Evolutionary conservation across 2,797 vertebrate genomes (phyloP), one percentile per base, ranked within the genome.

Genomic region (Acropternis orthonyx): DNA sequence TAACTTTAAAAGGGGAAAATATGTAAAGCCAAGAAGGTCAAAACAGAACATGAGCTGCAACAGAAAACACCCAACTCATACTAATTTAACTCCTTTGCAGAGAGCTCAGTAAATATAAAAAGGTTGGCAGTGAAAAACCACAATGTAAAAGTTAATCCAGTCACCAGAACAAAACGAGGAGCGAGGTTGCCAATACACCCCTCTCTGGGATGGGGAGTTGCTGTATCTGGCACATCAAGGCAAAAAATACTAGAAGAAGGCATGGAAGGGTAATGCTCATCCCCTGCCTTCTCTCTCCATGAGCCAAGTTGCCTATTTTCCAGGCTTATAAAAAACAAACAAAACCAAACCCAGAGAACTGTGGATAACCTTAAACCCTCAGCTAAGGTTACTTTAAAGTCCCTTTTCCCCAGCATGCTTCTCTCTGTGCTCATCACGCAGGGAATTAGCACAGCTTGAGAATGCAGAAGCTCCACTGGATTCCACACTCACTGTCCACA

Each of bases 1-100:
- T 52, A 93, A 91, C 71, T 88, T 95, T 67, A 59, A 94, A 94
- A 88, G 11, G 56, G n/a, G 37, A 95, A 94, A 85, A 73, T 78
- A 91, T 11, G 30, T 74, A 39, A 87, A 91, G 54, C 24, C 86
- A 85, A 69, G 86, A 94, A 95, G 22, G 37, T 85, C 92, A 67
- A 88, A 69, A 65, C 23, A 44, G 80, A 95, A 85, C 83, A 93
- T 14, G 68, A 89, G 68, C 61, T 93, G 56, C 41, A 88, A 88
- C 37, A 94, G 65, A 93, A 93, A 91, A 72, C 61, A 85, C 61
- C 49, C 71, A 87, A 76, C 48, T 22, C 71, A 9, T 61, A 39
- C 10, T 24, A 67, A 82, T 82, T 93, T 91, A 92, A 95, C 71
- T 89, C 71, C 37, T 82, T 67, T 10, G 1, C 67, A 76, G 83